A percentile compares a stretch with the other conserved stretches of the same genome.
Evolutionary conservation across 2,797 vertebrate species (phyloP).

Genomic region (Onychomys torridus): DNA sequence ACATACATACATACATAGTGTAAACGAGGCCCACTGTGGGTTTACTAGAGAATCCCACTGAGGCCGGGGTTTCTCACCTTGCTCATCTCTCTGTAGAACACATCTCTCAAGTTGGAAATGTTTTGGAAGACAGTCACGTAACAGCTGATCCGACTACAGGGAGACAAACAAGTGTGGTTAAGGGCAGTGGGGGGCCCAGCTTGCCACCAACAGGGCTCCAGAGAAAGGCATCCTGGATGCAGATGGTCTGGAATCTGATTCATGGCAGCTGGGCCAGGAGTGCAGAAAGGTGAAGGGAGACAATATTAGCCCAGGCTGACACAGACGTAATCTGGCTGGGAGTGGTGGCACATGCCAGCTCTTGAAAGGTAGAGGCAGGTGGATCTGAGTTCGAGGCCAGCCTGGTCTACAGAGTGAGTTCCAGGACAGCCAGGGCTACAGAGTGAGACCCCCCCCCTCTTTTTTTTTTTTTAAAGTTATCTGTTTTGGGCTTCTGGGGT

Average conservation of each 20-base stretch:
- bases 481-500: constrained; percentile 1
- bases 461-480: no score
- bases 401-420: not conserved
- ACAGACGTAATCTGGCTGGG: not conserved
- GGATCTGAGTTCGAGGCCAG: not conserved
- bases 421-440: not conserved
- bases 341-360: no score
- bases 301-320: not conserved
- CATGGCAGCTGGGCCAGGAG: not conserved
- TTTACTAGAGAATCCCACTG: constrained; percentile 1
- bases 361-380: no score
- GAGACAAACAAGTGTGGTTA: constrained; percentile 40
- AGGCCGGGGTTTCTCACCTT: constrained; percentile 87
- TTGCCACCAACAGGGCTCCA: not conserved
- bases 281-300: not conserved
- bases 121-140: constrained; percentile 95
- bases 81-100: constrained; percentile 95
- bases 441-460: no score
- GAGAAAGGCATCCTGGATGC: not conserved
- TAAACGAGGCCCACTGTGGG: not conserved
- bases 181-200: not conserved
- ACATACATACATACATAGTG: no score
- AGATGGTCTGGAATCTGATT: not conserved
- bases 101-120: constrained; percentile 92
- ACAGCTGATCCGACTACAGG: constrained; percentile 93